Evolutionary conservation across 2,888 invertebrate species (phyloP).

Genomic region (Aphidoletes aphidimyza): DNA sequence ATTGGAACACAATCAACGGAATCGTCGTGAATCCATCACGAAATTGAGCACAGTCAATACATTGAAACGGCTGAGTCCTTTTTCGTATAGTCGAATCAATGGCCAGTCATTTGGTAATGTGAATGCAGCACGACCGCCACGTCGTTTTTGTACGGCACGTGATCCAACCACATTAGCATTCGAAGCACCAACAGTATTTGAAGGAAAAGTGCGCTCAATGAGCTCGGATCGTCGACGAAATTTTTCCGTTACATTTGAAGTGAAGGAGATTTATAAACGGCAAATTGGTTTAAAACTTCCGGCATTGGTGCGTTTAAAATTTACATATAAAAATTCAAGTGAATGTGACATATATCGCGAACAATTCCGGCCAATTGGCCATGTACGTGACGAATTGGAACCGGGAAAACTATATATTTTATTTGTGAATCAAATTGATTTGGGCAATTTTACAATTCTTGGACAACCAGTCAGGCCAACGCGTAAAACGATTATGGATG

Average conservation of each 20-base stretch:
- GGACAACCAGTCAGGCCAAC: conserved; percentile 66
- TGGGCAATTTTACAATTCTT: conserved; percentile 66
- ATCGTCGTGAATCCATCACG: conserved; percentile 52
- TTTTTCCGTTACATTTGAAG: conserved; percentile 75
- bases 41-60: neutral
- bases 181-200: conserved; percentile 74
- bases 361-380: conserved; percentile 63
- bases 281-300: conserved; percentile 66
- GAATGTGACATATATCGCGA: conserved; percentile 67
- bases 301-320: conserved; percentile 64
- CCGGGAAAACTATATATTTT: conserved; percentile 65
- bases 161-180: conserved; percentile 75
- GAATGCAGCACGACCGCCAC: neutral
- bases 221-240: conserved; percentile 70
- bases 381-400: conserved; percentile 64
- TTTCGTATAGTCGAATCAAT: neutral
- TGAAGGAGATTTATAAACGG: conserved; percentile 73
- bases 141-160: conserved; percentile 71
- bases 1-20: conserved; percentile 39
- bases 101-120: neutral
- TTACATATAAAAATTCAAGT: conserved; percentile 63
- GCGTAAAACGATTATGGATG: conserved; percentile 63
- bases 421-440: conserved; percentile 66
- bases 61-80: neutral
- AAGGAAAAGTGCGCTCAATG: conserved; percentile 74